phyloP scores from a whole-genome alignment of 64 coral and sea anemone genomes.

The Hydrozoanthus tunicans region DNA sequence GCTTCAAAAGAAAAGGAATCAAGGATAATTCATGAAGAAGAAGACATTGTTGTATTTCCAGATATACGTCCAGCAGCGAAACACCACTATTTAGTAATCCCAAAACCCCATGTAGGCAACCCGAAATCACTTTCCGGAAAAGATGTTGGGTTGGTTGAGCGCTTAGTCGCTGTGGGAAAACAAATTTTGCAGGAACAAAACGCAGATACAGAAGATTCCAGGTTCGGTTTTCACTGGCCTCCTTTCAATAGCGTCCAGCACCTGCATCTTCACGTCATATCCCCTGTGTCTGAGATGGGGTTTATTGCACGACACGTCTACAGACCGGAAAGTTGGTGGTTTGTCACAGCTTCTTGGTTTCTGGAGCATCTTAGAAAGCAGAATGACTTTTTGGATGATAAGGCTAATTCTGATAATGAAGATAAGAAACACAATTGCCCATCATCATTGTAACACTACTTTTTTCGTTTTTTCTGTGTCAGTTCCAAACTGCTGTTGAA shows the following conservation, averaged over 20 bases:
- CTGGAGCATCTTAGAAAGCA: constrained; percentile 67
- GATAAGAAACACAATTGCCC: constrained; percentile 26
- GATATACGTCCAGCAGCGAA: constrained; percentile 76
- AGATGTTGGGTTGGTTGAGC: constrained; percentile 66
- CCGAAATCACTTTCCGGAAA: constrained; percentile 69
- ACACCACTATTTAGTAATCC: constrained; percentile 86
- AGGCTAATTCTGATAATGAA: background rate
- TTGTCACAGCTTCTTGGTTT: constrained; percentile 77
- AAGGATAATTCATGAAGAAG: constrained; percentile 78
- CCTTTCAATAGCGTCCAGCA: constrained; percentile 90
- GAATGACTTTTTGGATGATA: background rate
- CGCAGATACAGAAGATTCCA: constrained; percentile 55
- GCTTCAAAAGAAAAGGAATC: constrained; percentile 70
- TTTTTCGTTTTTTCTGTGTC: too few relatives aligned
- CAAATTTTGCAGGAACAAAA: constrained; percentile 58
- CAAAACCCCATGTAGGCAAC: constrained; percentile 77
- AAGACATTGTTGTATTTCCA: constrained; percentile 67
- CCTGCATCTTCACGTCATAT: constrained; percentile 87
- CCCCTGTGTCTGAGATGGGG: constrained; percentile 71
- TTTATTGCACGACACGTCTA: constrained; percentile 66
- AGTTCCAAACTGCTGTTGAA: too few relatives aligned
- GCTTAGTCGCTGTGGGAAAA: constrained; percentile 62
- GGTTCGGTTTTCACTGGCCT: constrained; percentile 91
- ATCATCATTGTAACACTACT: background rate
- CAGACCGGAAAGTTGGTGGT: constrained; percentile 76